phyloP scores from a whole-genome alignment of 2,113 vertebrate genomes.

The Carlito syrichta region DNA sequence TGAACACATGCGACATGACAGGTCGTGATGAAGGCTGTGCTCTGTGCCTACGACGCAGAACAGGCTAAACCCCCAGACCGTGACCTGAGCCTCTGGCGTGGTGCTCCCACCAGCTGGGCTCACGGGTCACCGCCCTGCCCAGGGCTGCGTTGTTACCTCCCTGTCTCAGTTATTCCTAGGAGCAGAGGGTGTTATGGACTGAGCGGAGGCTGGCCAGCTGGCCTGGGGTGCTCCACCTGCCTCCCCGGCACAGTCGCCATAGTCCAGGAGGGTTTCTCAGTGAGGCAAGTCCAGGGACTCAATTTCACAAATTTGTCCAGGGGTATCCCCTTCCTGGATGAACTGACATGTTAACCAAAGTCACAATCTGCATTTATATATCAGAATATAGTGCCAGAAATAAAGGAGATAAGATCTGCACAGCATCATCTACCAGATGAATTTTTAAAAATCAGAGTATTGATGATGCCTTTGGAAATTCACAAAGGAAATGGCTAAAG shows the following conservation, averaged over 20 bases:
- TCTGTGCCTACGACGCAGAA: background rate
- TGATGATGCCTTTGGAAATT: background rate
- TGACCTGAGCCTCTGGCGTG: background rate
- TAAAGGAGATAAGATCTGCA: background rate
- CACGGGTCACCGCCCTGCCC: background rate
- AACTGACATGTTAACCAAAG: background rate
- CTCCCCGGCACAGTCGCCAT: background rate
- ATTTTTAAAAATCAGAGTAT: background rate
- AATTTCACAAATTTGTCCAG: background rate
- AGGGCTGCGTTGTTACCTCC: background rate
- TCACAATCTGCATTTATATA: background rate
- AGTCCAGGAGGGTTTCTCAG: background rate
- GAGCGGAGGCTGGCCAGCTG: background rate
- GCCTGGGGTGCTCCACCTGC: background rate
- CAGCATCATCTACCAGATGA: background rate
- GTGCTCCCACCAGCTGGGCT: background rate
- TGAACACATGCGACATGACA: background rate
- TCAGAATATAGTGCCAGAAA: background rate
- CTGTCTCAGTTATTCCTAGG: background rate
- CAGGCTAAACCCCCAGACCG: background rate
- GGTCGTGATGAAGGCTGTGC: background rate
- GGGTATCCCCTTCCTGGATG: background rate
- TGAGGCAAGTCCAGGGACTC: background rate
- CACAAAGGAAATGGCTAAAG: background rate
- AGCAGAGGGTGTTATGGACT: background rate